Conservation (phyloP, 2,888 invertebrate species). For the Epinotia demarniana region DNA sequence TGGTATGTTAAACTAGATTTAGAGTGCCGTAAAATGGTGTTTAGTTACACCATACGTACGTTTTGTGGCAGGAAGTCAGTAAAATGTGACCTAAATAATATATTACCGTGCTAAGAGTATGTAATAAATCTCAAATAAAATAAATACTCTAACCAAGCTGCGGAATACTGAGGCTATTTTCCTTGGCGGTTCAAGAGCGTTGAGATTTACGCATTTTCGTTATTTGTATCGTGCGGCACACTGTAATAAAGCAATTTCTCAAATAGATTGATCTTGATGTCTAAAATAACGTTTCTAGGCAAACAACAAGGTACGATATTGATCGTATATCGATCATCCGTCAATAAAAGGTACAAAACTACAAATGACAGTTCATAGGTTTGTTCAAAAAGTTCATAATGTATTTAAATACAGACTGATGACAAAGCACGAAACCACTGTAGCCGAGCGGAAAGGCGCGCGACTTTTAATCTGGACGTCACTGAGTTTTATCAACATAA, state of each 20-base stretch:
- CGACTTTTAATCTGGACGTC: too few relatives aligned
- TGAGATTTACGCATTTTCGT: not conserved
- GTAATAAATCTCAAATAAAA: not conserved
- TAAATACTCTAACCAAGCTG: not conserved
- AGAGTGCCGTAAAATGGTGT: slow-evolving; percentile 35
- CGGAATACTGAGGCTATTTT: not conserved
- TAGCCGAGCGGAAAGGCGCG: too few relatives aligned
- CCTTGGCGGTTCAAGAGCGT: not conserved
- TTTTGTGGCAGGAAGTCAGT: slow-evolving; percentile 37
- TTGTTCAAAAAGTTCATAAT: too few relatives aligned
- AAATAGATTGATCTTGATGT: too few relatives aligned
- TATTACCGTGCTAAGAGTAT: slow-evolving; percentile 12
- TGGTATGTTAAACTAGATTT: slow-evolving; percentile 36
- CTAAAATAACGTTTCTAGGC: too few relatives aligned
- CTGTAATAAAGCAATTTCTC: not conserved
- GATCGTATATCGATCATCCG: too few relatives aligned
- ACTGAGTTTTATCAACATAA: too few relatives aligned
- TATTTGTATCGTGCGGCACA: not conserved
- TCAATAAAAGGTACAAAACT: too few relatives aligned
- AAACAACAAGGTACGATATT: too few relatives aligned
- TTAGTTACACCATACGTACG: slow-evolving; percentile 33
- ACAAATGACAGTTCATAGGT: too few relatives aligned
- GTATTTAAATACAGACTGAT: too few relatives aligned
- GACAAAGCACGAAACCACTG: too few relatives aligned
- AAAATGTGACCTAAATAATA: slow-evolving; percentile 26